Evolutionary conservation across 2,797 vertebrate species (phyloP), one percentile per base, ranked within the genome.

Genomic region (Sorex maritimensis): DNA sequence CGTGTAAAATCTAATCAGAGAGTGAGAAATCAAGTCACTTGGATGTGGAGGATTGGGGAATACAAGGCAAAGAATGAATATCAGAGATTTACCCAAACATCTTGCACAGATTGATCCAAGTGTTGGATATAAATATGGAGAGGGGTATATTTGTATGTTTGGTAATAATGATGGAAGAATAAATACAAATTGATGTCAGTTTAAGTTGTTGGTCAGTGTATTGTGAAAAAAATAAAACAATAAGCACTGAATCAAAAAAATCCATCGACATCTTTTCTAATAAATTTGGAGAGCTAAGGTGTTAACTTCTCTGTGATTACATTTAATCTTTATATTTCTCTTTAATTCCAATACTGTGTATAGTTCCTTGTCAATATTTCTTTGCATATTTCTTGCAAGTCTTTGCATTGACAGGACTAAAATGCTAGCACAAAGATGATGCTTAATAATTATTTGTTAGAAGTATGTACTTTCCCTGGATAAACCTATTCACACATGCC

Each of bases 261-360:
- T 38, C 55, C 19, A 75, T 5, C 21, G 15, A 55, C 23, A 73
- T 71, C 41, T 81, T 65, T 95, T 93, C 38, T 69, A 34, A 89
- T 88, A 81, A 49, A 44, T 52, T 83, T 38, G 46, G 69, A 1
- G 67, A 71, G 15, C 5, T n/a, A 79, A 52, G 80, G 14, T 24
- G 12, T 88, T 87, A 68, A 81, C 82, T 90, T 81, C 8, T 73
- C 63, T 46, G 9, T 55, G 52, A 85, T 61, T 77, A 12, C 6
- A 41, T 30, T 65, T 8, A 3, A 30, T 78, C n/a, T 82, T 21
- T 83, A 12, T 46, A n/a, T 49, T 1, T 14, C 8, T 41, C 44
- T 79, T 75, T 69, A 46, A 75, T 41, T 85, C 14, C 12, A 34
- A 67, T 28, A 28, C 65, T 67, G 26, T 17, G 13, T 1, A 28